Percentiles rank a stretch among this genome's conserved stretches.
These are phyloP conservation scores for Acrocephalus arundinaceus DNA, from an alignment of 2,113 vertebrate species.

Conservation along the genomic window DNA sequence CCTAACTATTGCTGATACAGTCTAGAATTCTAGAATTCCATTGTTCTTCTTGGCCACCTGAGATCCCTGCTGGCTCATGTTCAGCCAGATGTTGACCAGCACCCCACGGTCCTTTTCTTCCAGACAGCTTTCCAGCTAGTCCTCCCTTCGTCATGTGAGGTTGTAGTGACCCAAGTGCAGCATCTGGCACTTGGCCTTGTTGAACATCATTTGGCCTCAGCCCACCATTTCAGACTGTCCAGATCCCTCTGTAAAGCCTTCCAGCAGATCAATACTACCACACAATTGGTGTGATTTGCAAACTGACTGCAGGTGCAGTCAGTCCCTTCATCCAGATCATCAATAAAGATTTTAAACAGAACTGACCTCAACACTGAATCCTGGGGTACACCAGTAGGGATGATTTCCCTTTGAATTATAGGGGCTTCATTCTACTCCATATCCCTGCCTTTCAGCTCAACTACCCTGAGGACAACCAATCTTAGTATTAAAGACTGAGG, in stretches of 20 bases:
- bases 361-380: background rate
- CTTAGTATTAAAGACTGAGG: background rate
- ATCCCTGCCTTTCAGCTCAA: background rate
- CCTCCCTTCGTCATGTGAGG: background rate
- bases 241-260: background rate
- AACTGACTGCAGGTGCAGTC: background rate
- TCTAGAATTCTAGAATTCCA: background rate
- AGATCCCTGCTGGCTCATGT: background rate
- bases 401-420: background rate
- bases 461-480: background rate
- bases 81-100: background rate
- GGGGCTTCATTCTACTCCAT: background rate
- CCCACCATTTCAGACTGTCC: background rate
- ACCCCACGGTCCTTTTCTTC: background rate
- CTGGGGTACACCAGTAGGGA: background rate
- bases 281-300: background rate
- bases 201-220: background rate
- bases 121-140: background rate
- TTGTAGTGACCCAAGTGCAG: background rate
- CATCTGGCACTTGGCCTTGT: background rate
- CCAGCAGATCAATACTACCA: background rate
- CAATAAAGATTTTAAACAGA: background rate
- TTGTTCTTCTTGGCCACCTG: background rate
- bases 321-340: background rate
- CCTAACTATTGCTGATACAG: background rate